Evolutionary conservation across 2,113 vertebrate species (phyloP).

Genomic region (Myiozetetes cayanensis): DNA sequence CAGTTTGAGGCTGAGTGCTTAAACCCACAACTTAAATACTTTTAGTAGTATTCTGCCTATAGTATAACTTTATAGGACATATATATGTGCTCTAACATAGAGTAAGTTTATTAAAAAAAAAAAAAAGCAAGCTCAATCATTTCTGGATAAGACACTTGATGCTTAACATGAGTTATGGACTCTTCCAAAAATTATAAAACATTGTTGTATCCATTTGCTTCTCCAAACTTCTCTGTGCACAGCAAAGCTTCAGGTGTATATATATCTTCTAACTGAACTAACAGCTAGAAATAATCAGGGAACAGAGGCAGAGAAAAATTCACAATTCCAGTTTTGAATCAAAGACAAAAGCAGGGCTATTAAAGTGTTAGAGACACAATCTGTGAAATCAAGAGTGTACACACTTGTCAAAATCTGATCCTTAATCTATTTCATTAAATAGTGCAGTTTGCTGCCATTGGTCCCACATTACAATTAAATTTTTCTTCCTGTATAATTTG

Average conservation of each 20-base stretch:
- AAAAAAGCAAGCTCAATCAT: rapidly evolving
- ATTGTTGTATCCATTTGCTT: not conserved
- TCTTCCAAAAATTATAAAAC: not conserved
- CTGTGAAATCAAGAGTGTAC: not conserved
- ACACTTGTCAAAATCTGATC: not conserved
- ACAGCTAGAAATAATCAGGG: not conserved
- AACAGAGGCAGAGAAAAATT: not conserved
- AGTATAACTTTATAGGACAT: not conserved
- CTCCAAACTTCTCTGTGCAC: not conserved
- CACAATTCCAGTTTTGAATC: not conserved
- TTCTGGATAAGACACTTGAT: not conserved
- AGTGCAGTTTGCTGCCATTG: not conserved
- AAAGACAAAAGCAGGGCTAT: not conserved
- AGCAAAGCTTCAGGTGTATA: not conserved
- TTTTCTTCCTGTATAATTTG: not conserved
- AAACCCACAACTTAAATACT: not conserved
- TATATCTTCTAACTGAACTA: not conserved
- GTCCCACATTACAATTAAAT: not conserved
- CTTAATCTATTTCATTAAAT: not conserved
- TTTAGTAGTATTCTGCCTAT: not conserved
- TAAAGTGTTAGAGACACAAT: not conserved
- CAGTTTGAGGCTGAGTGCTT: not conserved
- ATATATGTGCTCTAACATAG: not conserved
- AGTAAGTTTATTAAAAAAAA: not conserved
- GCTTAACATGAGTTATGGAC: not conserved